phyloP scores from a whole-genome alignment of 2,888 invertebrate genomes.

The Tridacna gigas region DNA sequence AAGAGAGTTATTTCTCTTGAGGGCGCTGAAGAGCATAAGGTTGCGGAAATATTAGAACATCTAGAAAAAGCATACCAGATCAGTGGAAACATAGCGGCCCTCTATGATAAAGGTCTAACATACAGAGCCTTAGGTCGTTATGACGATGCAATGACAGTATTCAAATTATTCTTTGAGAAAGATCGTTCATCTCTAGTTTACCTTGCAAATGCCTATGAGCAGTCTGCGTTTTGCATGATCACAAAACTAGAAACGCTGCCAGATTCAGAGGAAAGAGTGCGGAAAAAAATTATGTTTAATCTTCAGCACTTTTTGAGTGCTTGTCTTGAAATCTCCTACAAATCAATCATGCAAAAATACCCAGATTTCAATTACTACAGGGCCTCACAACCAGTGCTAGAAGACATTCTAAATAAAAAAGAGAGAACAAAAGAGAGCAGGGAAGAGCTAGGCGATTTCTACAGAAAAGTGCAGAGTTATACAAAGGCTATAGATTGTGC shows the following conservation, averaged over 20 bases:
- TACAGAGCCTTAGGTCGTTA: constrained; percentile 18
- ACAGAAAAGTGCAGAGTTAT: constrained; percentile 31
- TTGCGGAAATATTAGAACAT: constrained; percentile 18
- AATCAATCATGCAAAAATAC: constrained; percentile 25
- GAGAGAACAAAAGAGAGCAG: constrained; percentile 14
- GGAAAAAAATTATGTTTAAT: constrained; percentile 5
- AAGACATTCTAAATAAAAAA: constrained; percentile 21
- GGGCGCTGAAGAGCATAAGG: background rate
- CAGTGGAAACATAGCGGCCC: constrained; percentile 28
- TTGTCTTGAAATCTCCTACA: constrained; percentile 38
- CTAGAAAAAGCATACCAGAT: constrained; percentile 25
- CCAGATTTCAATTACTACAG: constrained; percentile 28
- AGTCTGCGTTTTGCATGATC: constrained; percentile 37
- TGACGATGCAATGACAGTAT: constrained; percentile 27
- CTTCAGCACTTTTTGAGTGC: constrained; percentile 32
- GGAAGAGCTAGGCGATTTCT: constrained; percentile 23
- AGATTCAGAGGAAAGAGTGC: background rate
- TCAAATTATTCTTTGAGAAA: constrained; percentile 28
- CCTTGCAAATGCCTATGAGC: constrained; percentile 44
- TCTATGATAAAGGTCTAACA: constrained; percentile 42
- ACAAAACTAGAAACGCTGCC: background rate
- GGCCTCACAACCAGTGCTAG: constrained; percentile 26
- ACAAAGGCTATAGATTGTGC: constrained; percentile 10
- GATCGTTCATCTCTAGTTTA: constrained; percentile 13
- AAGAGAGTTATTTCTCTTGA: too few species aligned